These are phyloP conservation scores for Dipodomys spectabilis DNA, from an alignment of 2,113 vertebrate species.

Conservation along the genomic window DNA sequence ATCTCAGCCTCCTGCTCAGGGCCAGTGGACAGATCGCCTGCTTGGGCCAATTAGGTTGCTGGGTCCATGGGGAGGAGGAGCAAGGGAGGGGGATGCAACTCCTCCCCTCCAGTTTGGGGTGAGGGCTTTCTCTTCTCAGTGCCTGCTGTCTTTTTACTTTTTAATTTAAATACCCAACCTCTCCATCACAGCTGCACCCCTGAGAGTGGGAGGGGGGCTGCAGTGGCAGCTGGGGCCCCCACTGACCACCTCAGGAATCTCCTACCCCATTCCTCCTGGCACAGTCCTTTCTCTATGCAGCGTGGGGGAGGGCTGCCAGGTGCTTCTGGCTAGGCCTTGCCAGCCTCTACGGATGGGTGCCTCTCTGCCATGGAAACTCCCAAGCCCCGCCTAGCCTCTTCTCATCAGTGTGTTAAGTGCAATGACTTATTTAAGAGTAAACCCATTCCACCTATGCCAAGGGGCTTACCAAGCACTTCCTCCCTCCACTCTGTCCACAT, in stretches of 20 bases:
- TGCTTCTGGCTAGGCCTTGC: slow-evolving; percentile 50
- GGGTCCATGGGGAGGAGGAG: slow-evolving; percentile 52
- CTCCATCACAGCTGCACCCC: slow-evolving; percentile 55
- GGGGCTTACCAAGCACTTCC: slow-evolving; percentile 39
- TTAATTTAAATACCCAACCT: slow-evolving; percentile 82
- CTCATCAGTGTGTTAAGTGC: slow-evolving; percentile 63
- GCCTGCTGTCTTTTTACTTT: slow-evolving; percentile 85
- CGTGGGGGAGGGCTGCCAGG: slow-evolving; percentile 52
- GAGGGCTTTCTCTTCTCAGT: slow-evolving; percentile 82
- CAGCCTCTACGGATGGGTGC: not conserved
- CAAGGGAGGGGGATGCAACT: slow-evolving; percentile 15
- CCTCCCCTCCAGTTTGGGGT: slow-evolving; percentile 66
- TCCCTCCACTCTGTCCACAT: not conserved
- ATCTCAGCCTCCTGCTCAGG: slow-evolving; percentile 70
- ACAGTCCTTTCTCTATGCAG: slow-evolving; percentile 62
- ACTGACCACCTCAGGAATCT: not conserved
- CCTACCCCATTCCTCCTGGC: slow-evolving; percentile 62
- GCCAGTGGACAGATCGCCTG: slow-evolving; percentile 57
- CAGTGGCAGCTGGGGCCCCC: slow-evolving; percentile 6
- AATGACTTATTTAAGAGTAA: slow-evolving; percentile 77
- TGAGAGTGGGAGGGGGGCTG: not conserved
- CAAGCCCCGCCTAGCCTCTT: not conserved
- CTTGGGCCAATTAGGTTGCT: slow-evolving; percentile 52
- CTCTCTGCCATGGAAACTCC: not conserved
- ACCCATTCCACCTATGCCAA: slow-evolving; percentile 26